These are phyloP conservation scores for Xiphophorus couchianus DNA, from an alignment of 2,113 vertebrate species.

Conservation along the genomic window DNA sequence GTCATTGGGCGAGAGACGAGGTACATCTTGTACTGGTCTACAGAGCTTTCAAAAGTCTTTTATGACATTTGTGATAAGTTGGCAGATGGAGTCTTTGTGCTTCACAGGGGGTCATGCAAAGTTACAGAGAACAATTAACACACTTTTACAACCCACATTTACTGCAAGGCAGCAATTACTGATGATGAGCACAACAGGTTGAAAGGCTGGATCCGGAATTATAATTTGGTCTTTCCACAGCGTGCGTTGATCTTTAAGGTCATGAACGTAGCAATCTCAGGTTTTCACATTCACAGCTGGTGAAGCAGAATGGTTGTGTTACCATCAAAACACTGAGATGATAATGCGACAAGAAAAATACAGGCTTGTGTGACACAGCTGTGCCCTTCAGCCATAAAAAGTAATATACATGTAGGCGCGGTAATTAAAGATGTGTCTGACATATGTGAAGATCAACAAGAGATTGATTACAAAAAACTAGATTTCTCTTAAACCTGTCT, in stretches of 20 bases:
- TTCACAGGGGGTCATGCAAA: background rate
- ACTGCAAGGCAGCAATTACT: constrained; percentile 39
- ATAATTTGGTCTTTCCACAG: constrained; percentile 22
- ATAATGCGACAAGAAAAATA: constrained; percentile 49
- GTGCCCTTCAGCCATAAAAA: constrained; percentile 32
- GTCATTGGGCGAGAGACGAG: too few species aligned
- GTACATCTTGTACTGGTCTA: too few species aligned
- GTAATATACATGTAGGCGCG: constrained; percentile 26
- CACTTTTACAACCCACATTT: constrained; percentile 2
- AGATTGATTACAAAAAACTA: background rate
- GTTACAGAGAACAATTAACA: constrained; percentile 13
- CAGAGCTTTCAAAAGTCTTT: background rate
- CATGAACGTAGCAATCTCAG: constrained; percentile 1
- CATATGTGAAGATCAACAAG: background rate
- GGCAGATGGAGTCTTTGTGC: too few species aligned
- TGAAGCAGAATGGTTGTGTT: constrained; percentile 15
- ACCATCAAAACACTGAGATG: constrained; percentile 6
- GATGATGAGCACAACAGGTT: constrained; percentile 19
- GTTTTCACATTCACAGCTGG: constrained; percentile 13
- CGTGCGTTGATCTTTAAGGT: constrained; percentile 8
- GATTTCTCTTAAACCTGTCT: background rate
- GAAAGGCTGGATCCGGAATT: constrained; percentile 26
- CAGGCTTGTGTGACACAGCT: constrained; percentile 41
- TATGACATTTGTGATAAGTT: background rate
- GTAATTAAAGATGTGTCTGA: constrained; percentile 24